A percentile compares a stretch with the other conserved stretches of the same genome.
These are phyloP conservation scores for Anastrepha ludens DNA, from an alignment of 1,140 invertebrate genomes.

Conservation along the genomic window DNA sequence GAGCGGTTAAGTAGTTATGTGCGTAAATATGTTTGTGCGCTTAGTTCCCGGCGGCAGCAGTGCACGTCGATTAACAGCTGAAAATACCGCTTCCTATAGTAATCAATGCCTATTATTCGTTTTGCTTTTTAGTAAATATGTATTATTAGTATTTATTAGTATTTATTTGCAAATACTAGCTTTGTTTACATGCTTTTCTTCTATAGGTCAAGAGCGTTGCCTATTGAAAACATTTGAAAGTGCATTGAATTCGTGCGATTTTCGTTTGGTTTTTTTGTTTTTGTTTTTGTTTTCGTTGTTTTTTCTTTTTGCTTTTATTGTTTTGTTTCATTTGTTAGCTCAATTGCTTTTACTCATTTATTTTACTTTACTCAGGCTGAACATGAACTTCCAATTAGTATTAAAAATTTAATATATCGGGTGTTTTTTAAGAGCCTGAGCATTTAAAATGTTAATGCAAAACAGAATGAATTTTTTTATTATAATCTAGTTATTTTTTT, in stretches of 20 bases:
- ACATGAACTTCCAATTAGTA: too few relatives aligned
- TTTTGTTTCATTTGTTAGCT: neutral
- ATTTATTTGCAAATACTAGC: constrained; percentile 60
- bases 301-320: too few relatives aligned
- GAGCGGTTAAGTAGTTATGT: neutral
- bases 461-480: too few relatives aligned
- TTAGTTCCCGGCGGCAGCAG: neutral
- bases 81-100: constrained; percentile 34
- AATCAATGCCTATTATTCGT: neutral
- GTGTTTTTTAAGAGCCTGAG: too few relatives aligned
- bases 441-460: too few relatives aligned
- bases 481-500: too few relatives aligned
- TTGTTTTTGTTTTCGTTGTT: neutral
- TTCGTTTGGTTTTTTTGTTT: neutral
- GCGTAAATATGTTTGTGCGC: neutral
- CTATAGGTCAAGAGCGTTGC: constrained; percentile 68
- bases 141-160: constrained; percentile 3
- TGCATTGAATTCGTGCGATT: constrained; percentile 58
- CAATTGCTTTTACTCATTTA: neutral
- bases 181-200: constrained; percentile 63
- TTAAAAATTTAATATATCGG: too few relatives aligned
- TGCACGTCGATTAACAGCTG: constrained; percentile 19
- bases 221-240: constrained; percentile 52
- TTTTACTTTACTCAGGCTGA: too few relatives aligned
- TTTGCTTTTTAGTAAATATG: neutral